phyloP scores from a whole-genome alignment of 1,140 invertebrate genomes.

The Lucilia sericata region DNA sequence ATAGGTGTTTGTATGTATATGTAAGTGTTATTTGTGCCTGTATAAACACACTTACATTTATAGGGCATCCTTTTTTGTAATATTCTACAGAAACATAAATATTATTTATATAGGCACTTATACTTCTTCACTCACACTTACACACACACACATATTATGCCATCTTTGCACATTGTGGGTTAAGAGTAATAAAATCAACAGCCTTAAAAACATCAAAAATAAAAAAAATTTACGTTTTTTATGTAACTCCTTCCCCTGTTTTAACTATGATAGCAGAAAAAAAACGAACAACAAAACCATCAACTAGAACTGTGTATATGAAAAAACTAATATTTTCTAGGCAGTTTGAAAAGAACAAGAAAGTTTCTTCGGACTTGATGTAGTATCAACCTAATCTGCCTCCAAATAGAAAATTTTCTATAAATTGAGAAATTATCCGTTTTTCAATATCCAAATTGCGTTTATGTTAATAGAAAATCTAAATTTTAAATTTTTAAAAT shows the following conservation, averaged over 20 bases:
- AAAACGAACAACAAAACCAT: background rate
- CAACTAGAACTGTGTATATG: background rate
- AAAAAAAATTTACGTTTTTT: background rate
- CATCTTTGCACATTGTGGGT: conserved; percentile 18
- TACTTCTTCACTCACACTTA: background rate
- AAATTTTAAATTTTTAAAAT: no score
- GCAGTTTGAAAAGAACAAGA: no score
- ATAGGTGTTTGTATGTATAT: background rate
- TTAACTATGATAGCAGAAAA: no score
- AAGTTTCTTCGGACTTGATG: no score
- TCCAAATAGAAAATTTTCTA: no score
- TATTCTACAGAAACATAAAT: background rate
- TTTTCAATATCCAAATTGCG: no score
- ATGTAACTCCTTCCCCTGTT: background rate
- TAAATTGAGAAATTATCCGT: no score
- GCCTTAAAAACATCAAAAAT: conserved; percentile 22
- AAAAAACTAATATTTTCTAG: no score
- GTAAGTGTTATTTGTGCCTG: background rate
- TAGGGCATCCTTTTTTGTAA: background rate
- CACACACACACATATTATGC: background rate
- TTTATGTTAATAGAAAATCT: no score
- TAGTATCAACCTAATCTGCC: no score
- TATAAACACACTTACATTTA: background rate
- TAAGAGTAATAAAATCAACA: conserved; percentile 17
- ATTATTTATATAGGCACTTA: background rate